A percentile compares a stretch with the other conserved stretches of the same genome.
Conservation (phyloP, 2,113 vertebrate species). For the Theristicus caerulescens region DNA sequence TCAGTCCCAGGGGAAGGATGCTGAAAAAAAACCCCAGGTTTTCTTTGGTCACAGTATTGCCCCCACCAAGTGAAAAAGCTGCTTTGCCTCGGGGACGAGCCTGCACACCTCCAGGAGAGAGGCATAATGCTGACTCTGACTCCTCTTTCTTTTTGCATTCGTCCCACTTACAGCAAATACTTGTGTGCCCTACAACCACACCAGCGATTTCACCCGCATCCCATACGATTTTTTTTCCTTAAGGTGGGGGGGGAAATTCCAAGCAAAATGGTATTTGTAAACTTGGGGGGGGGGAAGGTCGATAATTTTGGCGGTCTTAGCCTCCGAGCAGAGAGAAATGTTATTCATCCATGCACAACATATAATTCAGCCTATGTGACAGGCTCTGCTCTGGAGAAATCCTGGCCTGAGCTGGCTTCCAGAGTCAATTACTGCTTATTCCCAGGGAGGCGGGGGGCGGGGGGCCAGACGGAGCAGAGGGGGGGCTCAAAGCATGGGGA, state of each 20-base stretch:
- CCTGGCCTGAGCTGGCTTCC: slow-evolving; percentile 55
- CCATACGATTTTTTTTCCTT: neutral
- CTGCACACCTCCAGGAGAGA: neutral
- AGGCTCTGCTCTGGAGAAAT: slow-evolving; percentile 69
- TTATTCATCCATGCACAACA: slow-evolving; percentile 62
- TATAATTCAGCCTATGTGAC: slow-evolving; percentile 69
- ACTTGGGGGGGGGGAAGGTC: neutral
- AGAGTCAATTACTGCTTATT: slow-evolving; percentile 66
- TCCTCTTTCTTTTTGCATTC: neutral
- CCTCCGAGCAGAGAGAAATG: slow-evolving; percentile 43
- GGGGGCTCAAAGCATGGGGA: slow-evolving; percentile 20
- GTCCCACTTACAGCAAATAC: neutral
- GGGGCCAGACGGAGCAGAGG: slow-evolving; percentile 17
- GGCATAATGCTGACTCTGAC: neutral
- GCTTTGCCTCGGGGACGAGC: neutral
- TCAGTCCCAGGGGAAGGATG: neutral
- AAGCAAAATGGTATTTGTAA: slow-evolving; percentile 54
- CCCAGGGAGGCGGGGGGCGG: slow-evolving; percentile 44
- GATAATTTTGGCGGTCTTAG: slow-evolving; percentile 57
- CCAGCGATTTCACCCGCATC: neutral
- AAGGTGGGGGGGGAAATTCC: neutral
- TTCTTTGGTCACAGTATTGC: neutral
- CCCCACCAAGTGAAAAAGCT: neutral
- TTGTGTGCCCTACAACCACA: neutral
- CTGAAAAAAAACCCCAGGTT: neutral